Percentiles rank a stretch among this genome's conserved stretches.
Evolutionary conservation across 1,140 invertebrate genomes (phyloP).

Genomic region (Limonius californicus): DNA sequence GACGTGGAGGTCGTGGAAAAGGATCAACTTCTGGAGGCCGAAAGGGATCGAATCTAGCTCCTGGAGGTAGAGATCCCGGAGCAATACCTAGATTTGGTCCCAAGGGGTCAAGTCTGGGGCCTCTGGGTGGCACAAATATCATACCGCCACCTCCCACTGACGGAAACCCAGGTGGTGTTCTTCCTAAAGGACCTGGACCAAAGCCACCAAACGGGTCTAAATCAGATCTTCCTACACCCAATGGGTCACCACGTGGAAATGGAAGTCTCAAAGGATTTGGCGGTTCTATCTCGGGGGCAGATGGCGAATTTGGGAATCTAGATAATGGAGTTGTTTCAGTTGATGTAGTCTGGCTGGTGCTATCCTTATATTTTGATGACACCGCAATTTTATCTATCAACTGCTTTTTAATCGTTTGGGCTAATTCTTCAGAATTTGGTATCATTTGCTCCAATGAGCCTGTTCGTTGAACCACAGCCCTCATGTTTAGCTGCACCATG

Average conservation of each 20-base stretch:
- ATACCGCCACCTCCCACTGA: conserved; percentile 55
- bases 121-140: conserved; percentile 63
- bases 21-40: conserved; percentile 57
- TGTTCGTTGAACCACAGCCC: conserved; percentile 32
- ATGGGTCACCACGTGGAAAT: conserved; percentile 23
- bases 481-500: conserved; percentile 39
- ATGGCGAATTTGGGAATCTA: background rate
- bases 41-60: conserved; percentile 79
- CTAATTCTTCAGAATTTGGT: conserved; percentile 50
- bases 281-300: background rate
- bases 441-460: conserved; percentile 49
- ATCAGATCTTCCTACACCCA: conserved; percentile 63
- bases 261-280: background rate
- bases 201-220: conserved; percentile 64
- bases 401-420: conserved; percentile 51
- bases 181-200: background rate
- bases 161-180: background rate
- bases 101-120: conserved; percentile 3
- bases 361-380: conserved; percentile 35
- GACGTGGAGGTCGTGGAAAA: conserved; percentile 42
- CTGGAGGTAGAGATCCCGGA: conserved; percentile 64
- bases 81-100: conserved; percentile 32
- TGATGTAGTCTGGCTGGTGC: conserved; percentile 33
- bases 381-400: conserved; percentile 50
- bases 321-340: background rate